A percentile compares a stretch with the other conserved stretches of the same genome.
These are phyloP conservation scores for Heliconius ismenius DNA, from an alignment of 2,888 invertebrate genomes.

Conservation along the genomic window DNA sequence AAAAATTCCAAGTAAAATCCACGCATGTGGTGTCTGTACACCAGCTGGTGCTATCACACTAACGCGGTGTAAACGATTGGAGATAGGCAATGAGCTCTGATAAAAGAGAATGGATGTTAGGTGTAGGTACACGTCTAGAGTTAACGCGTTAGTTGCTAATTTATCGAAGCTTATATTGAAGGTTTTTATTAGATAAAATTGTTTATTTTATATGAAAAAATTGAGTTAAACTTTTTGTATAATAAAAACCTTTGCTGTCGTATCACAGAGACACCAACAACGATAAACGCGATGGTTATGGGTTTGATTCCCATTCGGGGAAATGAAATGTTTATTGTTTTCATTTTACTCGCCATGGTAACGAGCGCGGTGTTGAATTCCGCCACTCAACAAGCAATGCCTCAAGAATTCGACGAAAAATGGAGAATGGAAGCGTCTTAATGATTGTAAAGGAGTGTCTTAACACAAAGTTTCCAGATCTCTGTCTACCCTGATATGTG, in stretches of 20 bases:
- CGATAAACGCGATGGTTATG: too few relatives aligned
- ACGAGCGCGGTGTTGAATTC: background rate
- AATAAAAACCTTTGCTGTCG: too few relatives aligned
- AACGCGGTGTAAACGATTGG: conserved; percentile 39
- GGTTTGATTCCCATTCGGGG: too few relatives aligned
- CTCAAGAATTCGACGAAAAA: background rate
- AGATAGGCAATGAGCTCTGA: conserved; percentile 40
- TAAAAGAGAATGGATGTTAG: conserved; percentile 33
- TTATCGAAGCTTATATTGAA: background rate
- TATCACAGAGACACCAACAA: too few relatives aligned
- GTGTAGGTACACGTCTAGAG: conserved; percentile 24
- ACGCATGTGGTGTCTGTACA: conserved; percentile 22
- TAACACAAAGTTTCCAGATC: background rate
- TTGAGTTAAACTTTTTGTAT: too few relatives aligned
- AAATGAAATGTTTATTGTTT: background rate
- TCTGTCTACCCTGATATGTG: background rate
- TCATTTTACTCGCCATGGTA: background rate
- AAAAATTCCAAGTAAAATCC: conserved; percentile 18
- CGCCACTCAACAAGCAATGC: background rate
- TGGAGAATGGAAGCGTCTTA: background rate
- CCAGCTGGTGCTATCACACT: conserved; percentile 24
- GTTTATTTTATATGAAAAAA: background rate
- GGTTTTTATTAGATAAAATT: background rate
- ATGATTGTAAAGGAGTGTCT: background rate
- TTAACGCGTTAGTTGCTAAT: conserved; percentile 26